Evolutionary conservation across 2,888 invertebrate genomes (phyloP), one percentile per base, ranked within the genome.

Genomic region (Archips xylosteana): DNA sequence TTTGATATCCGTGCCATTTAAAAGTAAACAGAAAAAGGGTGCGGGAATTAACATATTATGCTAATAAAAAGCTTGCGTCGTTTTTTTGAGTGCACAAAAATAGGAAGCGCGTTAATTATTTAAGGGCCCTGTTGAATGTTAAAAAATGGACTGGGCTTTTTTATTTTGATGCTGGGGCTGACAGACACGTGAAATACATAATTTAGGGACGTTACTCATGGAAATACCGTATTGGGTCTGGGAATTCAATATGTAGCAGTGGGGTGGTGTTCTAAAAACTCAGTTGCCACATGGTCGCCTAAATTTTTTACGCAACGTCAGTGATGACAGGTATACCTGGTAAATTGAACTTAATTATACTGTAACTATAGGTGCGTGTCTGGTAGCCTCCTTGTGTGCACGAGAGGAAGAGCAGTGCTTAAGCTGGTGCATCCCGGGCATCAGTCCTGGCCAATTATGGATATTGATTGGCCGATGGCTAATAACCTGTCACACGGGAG

Each of bases 31-130:
- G 13, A 34, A 63, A 68, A 71, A 63, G 59, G 68, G 73, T 34
- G 15, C 39, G 42, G 54, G 73, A 61, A 64, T 73, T 73, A 73
- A 64, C 69, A 73, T 69, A 69, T 69, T 73, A 73, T 69, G 73
- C 32, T 60, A 73, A 73, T 69, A 69, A 69, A 69, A 67, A 63
- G 49, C 49, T 36, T 49, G 60, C 39, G 63, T 61, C 23, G 42
- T 71, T 72, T 68, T 72, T 68, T 66, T 49, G 63, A 63, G 36
- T 68, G 63, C 57, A 73, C 39, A 59, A 73, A 67, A 64, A 73
- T 12, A 36, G 57, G 68, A n/a, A 32, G 23, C 64, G 64, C 68
- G 64, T 71, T 47, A 49, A 73, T 69, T 64, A 73, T 73, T 47
- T 36, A 49, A 57, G 67, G 59, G 59, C 51, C 69, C 42, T 64